These are phyloP conservation scores for Pseudopleuronectes americanus DNA, from an alignment of 2,797 vertebrate genomes.

Conservation along the genomic window DNA sequence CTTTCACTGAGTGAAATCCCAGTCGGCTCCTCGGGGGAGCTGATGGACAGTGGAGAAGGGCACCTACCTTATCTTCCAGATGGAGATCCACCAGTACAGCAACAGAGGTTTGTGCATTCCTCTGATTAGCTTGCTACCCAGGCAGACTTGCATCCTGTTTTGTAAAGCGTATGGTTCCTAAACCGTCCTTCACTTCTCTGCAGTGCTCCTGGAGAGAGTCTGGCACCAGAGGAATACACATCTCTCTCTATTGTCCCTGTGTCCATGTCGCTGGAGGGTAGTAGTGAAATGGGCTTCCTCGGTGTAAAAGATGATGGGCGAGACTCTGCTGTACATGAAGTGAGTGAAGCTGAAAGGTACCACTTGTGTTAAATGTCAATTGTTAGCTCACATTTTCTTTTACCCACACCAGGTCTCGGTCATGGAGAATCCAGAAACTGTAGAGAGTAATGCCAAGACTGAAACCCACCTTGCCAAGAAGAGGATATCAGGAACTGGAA, in stretches of 20 bases:
- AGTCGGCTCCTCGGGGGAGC: constrained; percentile 43
- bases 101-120: constrained; percentile 57
- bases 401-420: constrained; percentile 30
- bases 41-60: constrained; percentile 4
- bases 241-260: constrained; percentile 5
- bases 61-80: constrained; percentile 31
- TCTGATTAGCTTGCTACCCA: not conserved
- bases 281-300: not conserved
- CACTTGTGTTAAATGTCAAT: not conserved
- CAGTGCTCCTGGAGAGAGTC: constrained; percentile 38
- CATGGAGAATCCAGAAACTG: constrained; percentile 18
- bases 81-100: constrained; percentile 39
- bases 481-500: constrained; percentile 33
- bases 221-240: not conserved
- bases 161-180: constrained; percentile 15
- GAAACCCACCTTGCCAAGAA: constrained; percentile 32
- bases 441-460: not conserved
- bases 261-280: constrained; percentile 27
- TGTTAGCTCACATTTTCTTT: constrained; percentile 10
- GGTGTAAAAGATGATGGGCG: not conserved
- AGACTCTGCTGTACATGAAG: not conserved
- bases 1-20: constrained; percentile 84
- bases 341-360: constrained; percentile 28
- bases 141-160: not conserved
- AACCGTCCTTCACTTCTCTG: not conserved